Evolutionary conservation across 2,113 vertebrate species (phyloP).

Genomic region (Lipotes vexillifer): DNA sequence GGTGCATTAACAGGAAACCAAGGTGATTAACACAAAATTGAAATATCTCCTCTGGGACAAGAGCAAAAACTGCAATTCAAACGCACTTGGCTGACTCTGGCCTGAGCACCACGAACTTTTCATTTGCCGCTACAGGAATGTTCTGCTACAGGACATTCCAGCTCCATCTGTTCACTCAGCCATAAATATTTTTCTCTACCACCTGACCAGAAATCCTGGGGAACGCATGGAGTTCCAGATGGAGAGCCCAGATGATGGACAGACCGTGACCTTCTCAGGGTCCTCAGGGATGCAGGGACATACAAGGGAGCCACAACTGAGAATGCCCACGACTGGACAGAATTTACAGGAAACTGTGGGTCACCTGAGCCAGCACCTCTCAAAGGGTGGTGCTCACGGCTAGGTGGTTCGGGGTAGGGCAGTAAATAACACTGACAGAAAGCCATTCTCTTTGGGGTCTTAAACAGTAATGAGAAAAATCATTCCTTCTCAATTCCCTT

Average conservation of each 20-base stretch:
- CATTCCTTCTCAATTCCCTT: not conserved
- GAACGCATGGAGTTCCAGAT: not conserved
- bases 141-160: not conserved
- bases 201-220: not conserved
- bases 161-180: not conserved
- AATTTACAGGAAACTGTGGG: not conserved
- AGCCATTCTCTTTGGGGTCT: not conserved
- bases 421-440: not conserved
- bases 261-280: not conserved
- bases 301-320: not conserved
- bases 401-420: not conserved
- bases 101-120: not conserved
- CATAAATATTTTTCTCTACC: not conserved
- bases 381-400: not conserved
- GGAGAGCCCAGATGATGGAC: not conserved
- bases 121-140: not conserved
- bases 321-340: not conserved
- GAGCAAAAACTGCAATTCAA: not conserved
- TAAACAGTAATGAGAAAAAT: not conserved
- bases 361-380: not conserved
- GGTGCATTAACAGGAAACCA: not conserved
- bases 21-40: not conserved
- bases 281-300: not conserved
- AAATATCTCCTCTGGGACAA: not conserved
- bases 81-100: accelerated